Percentiles rank a stretch among this genome's conserved stretches.
Conservation (phyloP, 2,797 vertebrate genomes). For the Lacerta bilineata region DNA sequence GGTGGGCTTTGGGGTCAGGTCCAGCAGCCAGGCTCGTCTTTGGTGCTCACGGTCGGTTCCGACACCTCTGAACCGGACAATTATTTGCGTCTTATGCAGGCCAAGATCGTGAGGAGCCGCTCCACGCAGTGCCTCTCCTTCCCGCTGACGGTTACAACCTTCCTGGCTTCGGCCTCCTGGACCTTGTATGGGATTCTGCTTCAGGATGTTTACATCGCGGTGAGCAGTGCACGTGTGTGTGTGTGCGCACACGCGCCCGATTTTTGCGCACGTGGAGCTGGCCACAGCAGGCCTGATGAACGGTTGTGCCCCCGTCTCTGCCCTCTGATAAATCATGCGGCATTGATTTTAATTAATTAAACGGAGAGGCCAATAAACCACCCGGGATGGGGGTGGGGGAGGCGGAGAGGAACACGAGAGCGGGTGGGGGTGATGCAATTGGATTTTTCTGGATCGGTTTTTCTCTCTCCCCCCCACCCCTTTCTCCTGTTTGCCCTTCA, state of each 20-base stretch:
- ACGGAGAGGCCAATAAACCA: conserved; percentile 42
- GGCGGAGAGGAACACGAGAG: background rate
- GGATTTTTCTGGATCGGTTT: fast-evolving
- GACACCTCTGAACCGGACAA: background rate
- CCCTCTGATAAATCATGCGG: background rate
- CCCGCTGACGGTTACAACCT: conserved; percentile 89
- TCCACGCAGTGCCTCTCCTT: conserved; percentile 90
- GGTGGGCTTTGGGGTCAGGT: no score
- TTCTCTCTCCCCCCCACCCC: fast-evolving
- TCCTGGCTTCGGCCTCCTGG: conserved; percentile 92
- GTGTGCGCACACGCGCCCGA: no score
- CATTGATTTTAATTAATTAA: conserved; percentile 65
- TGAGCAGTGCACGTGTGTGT: conserved; percentile 68
- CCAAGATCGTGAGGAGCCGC: conserved; percentile 85
- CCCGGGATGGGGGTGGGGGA: background rate
- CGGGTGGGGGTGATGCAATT: background rate
- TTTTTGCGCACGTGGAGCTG: background rate
- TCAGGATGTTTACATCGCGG: conserved; percentile 87
- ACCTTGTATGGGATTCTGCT: conserved; percentile 89
- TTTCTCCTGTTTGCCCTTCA: background rate
- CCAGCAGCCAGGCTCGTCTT: no score
- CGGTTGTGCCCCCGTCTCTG: no score
- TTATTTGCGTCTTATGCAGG: conserved; percentile 68
- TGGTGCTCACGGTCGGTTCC: no score
- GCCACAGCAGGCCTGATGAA: background rate